phyloP scores from a whole-genome alignment of 2,888 invertebrate species.

The Patella caerulea region DNA sequence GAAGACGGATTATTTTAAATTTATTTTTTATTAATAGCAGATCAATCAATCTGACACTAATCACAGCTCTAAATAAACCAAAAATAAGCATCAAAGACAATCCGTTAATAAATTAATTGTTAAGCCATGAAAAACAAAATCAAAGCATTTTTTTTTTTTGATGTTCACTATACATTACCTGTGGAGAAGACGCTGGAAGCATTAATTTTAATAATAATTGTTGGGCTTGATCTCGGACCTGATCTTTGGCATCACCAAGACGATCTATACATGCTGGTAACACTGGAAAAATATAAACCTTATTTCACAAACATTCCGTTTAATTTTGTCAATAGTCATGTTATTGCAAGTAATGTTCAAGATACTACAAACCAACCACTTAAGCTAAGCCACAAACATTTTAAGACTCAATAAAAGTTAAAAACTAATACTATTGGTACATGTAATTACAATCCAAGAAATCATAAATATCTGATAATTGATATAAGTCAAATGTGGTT shows the following conservation, averaged over 20 bases:
- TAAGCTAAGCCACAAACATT: neutral
- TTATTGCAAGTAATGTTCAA: neutral
- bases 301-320: neutral
- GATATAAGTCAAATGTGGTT: too few species aligned
- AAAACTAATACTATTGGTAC: too few species aligned
- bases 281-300: conserved; percentile 53
- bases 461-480: neutral
- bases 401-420: neutral
- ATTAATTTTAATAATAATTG: conserved; percentile 81
- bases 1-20: too few species aligned
- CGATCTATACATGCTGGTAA: conserved; percentile 69
- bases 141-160: too few species aligned
- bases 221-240: conserved; percentile 82
- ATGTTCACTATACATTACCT: conserved; percentile 47
- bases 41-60: too few species aligned
- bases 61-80: too few species aligned
- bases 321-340: neutral
- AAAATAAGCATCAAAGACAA: too few species aligned
- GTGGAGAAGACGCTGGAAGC: conserved; percentile 80
- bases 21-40: too few species aligned
- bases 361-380: neutral
- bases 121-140: too few species aligned
- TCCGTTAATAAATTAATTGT: too few species aligned
- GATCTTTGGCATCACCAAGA: conserved; percentile 72
- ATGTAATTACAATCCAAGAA: neutral